phyloP scores from a whole-genome alignment of 2,888 invertebrate genomes.

The Keiferia lycopersicella region DNA sequence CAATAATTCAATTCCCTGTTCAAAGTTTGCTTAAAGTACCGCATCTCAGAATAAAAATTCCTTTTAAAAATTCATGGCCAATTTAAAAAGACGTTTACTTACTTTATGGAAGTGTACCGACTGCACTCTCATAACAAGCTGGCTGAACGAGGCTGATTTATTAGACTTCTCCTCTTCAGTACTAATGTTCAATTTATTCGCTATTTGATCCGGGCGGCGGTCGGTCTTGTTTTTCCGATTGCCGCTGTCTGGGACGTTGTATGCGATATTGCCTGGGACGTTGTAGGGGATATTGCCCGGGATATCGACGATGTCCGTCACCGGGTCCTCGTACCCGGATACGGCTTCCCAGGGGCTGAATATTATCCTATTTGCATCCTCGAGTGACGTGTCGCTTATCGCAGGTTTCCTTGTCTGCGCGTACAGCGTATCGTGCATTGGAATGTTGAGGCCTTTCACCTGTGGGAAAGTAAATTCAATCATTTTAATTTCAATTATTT shows the following conservation, averaged over 20 bases:
- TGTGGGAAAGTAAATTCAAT: too few species aligned
- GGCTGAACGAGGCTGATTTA: slow-evolving; percentile 76
- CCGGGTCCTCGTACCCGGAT: slow-evolving; percentile 70
- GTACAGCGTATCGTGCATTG: slow-evolving; percentile 58
- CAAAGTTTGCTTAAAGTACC: not conserved
- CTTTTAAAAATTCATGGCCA: slow-evolving; percentile 26
- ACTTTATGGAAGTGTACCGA: slow-evolving; percentile 76
- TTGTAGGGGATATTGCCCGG: slow-evolving; percentile 68
- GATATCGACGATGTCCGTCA: slow-evolving; percentile 74
- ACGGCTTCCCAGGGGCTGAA: slow-evolving; percentile 78
- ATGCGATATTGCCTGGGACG: slow-evolving; percentile 68
- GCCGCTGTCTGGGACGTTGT: slow-evolving; percentile 38
- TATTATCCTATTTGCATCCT: slow-evolving; percentile 79
- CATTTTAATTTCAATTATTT: slow-evolving; percentile 25
- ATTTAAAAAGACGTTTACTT: slow-evolving; percentile 38
- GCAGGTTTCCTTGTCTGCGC: slow-evolving; percentile 58
- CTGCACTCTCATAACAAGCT: slow-evolving; percentile 76
- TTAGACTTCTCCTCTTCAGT: slow-evolving; percentile 74
- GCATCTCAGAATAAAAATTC: not conserved
- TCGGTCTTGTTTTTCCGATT: slow-evolving; percentile 64
- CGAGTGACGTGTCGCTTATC: slow-evolving; percentile 71
- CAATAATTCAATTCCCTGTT: not conserved
- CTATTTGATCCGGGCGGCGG: slow-evolving; percentile 58
- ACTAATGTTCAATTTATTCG: slow-evolving; percentile 73
- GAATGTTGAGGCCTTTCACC: slow-evolving; percentile 76